These are phyloP conservation scores for Colius striatus DNA, from an alignment of 2,113 vertebrate genomes.

Conservation along the genomic window DNA sequence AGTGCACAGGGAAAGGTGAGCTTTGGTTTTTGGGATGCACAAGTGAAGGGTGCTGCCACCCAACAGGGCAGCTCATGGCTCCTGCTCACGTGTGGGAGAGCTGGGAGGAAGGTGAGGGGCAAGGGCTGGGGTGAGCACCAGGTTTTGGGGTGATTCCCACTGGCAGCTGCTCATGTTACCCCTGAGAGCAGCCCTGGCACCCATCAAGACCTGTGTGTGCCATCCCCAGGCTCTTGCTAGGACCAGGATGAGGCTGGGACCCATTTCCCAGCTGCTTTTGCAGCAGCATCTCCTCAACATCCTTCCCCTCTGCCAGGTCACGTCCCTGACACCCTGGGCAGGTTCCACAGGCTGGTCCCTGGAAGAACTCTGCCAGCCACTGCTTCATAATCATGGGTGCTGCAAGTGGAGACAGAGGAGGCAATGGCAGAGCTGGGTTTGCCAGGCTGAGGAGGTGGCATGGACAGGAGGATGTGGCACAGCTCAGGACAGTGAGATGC, in stretches of 20 bases:
- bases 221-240: background rate
- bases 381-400: background rate
- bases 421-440: background rate
- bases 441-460: background rate
- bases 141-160: background rate
- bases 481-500: background rate
- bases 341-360: background rate
- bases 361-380: background rate
- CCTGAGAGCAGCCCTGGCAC: background rate
- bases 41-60: rapidly evolving
- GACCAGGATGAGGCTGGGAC: background rate
- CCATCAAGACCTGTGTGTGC: background rate
- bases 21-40: background rate
- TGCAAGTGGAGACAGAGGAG: background rate
- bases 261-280: background rate
- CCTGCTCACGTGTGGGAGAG: rapidly evolving
- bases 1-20: background rate
- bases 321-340: rapidly evolving
- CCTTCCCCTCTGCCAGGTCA: rapidly evolving
- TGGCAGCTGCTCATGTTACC: background rate
- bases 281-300: background rate
- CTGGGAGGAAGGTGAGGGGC: background rate
- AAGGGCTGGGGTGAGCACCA: background rate
- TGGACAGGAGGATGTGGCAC: background rate
- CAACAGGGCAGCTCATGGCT: background rate